Evolutionary conservation across 2,888 invertebrate species (phyloP).

Genomic region (Lasius platythorax): DNA sequence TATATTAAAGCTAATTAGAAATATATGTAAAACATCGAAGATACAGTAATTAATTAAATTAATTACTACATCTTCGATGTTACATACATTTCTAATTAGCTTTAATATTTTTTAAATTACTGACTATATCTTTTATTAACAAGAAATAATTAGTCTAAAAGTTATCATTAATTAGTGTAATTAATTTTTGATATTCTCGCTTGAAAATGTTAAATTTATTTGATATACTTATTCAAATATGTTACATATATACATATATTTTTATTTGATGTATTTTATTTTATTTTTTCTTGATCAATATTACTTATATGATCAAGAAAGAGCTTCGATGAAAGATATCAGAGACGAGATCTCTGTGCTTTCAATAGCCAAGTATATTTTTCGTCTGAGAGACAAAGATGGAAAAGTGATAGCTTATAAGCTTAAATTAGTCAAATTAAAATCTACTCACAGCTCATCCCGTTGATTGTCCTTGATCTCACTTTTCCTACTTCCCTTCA

Average conservation of each 20-base stretch:
- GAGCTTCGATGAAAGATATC: neutral
- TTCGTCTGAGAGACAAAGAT: neutral
- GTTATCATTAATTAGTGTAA: no score
- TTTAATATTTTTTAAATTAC: neutral
- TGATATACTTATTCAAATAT: neutral
- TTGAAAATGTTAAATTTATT: neutral
- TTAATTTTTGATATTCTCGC: no score
- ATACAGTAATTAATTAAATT: no score
- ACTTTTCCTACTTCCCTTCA: neutral
- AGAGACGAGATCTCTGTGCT: neutral
- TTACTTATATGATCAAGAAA: no score
- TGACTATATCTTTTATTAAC: neutral
- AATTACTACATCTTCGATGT: neutral
- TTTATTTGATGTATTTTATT: neutral
- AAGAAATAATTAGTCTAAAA: neutral
- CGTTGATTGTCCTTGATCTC: conserved; percentile 17
- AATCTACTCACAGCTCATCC: neutral
- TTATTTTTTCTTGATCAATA: no score
- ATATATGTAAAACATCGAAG: neutral
- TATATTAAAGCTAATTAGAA: neutral
- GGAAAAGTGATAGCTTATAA: neutral
- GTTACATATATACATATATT: neutral
- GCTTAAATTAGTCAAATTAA: conserved; percentile 16
- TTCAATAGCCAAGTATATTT: neutral
- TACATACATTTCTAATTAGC: neutral